Base-by-base conservation (phyloP, 2,888 invertebrate genomes). In the Tinea pellionella region DNA sequence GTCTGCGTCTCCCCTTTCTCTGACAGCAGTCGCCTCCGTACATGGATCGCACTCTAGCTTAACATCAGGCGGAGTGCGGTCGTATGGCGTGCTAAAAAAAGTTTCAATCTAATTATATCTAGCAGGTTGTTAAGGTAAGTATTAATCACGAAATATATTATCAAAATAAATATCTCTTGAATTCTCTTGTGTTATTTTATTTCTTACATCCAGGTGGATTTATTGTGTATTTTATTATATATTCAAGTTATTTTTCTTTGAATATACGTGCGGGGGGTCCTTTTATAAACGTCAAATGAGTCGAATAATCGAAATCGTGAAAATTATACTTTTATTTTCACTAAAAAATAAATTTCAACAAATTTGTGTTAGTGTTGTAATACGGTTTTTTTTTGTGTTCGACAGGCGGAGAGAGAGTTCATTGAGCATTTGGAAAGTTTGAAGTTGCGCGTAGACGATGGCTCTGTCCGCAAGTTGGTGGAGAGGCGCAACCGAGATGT, bases 401-500 rank as follows among this genome's bases (percentile, higher is more conserved):
- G 12, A 37, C 73, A 87, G 87, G 86, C 85, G 12, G 87, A 87
- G 69, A 71, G 68, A 61, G 85, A 87, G 74, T 86, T 87, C 63
- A 74, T 77, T 64, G 77, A 80, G 29, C 85, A 87, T 62, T 65
- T 87, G 64, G 74, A 74, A 67, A 84, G 82, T 65, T 76, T 87
- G 72, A 82, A 85, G 77, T 75, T 88, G 67, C 73, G 72, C 60
- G 68, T 85, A 9, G 86, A 88, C 4, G 80, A 89, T 84, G 89
- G 82, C 24, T 72, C 65, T 57, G 63, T 67, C 32, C 77, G 83
- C 37, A 68, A 75, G 61, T 87, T 89, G 78, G 87, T 89, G 71
- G 84, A 88, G 65, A 70, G 87, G 37, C 79, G 77, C 55, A 77
- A 75, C 2, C 77, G 87, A 4, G 86, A 88, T 64, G 68, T 78